Conservation (phyloP, 2,113 vertebrate species). For the Carettochelys insculpta region DNA sequence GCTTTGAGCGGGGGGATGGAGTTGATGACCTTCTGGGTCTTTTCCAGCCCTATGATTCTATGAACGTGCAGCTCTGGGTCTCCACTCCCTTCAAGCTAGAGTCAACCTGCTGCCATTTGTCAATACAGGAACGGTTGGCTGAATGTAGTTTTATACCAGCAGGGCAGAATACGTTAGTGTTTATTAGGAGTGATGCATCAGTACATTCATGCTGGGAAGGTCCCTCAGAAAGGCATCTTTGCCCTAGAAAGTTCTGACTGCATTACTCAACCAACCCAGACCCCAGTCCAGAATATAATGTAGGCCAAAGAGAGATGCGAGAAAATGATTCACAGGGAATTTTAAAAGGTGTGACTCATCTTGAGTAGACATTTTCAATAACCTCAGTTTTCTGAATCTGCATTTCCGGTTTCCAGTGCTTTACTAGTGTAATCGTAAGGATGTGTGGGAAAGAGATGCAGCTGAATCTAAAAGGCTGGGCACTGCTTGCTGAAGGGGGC, state of each 20-base stretch:
- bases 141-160: neutral
- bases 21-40: too few species aligned
- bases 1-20: too few species aligned
- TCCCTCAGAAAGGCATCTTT: neutral
- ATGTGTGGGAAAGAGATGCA: neutral
- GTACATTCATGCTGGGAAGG: neutral
- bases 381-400: slow-evolving; percentile 21
- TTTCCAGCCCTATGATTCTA: too few species aligned
- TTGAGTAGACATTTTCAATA: neutral
- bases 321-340: slow-evolving; percentile 37
- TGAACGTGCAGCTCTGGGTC: neutral
- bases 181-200: neutral
- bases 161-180: neutral
- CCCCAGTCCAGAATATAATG: neutral
- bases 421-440: neutral
- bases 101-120: too few species aligned
- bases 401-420: slow-evolving; percentile 12
- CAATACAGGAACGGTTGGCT: neutral
- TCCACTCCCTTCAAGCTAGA: neutral
- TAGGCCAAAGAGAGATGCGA: rapidly evolving
- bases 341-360: slow-evolving; percentile 47
- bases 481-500: rapidly evolving
- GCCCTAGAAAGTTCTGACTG: neutral
- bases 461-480: neutral
- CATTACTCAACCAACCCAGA: neutral